A percentile compares a stretch with the other conserved stretches of the same genome.
Conservation (phyloP, 2,113 vertebrate species). For the Setophaga coronata region DNA sequence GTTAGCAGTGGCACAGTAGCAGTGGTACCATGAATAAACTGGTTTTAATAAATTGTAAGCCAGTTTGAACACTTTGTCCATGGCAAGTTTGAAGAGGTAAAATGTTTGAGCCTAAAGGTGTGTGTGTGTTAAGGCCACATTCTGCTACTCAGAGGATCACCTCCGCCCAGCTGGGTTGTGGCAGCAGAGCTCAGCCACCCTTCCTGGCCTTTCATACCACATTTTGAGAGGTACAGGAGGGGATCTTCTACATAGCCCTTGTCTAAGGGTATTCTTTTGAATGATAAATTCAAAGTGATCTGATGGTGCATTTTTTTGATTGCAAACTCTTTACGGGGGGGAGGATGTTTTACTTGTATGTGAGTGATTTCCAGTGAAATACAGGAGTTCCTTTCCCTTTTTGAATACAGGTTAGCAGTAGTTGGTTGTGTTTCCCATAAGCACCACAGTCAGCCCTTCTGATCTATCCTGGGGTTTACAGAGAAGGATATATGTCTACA, state of each 20-base stretch:
- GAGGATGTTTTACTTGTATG: not conserved
- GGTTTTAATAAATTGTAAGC: not conserved
- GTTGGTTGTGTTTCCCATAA: not conserved
- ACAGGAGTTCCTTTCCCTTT: not conserved
- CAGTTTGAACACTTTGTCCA: not conserved
- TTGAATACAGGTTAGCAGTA: not conserved
- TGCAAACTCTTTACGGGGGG: not conserved
- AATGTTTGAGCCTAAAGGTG: not conserved
- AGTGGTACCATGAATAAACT: not conserved
- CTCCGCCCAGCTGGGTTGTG: not conserved
- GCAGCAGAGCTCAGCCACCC: not conserved
- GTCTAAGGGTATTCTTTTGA: not conserved
- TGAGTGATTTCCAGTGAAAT: not conserved
- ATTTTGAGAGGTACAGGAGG: not conserved
- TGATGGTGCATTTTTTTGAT: not conserved
- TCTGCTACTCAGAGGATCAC: not conserved
- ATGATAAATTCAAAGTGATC: not conserved
- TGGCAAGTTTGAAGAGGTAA: not conserved
- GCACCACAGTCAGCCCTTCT: not conserved
- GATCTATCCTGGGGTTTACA: not conserved
- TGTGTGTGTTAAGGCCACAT: rapidly evolving
- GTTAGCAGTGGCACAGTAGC: not conserved
- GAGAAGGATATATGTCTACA: not conserved
- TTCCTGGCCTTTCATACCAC: not conserved
- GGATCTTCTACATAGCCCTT: not conserved